phyloP scores from a whole-genome alignment of 2,797 vertebrate species.

The Ciconia nigra region DNA sequence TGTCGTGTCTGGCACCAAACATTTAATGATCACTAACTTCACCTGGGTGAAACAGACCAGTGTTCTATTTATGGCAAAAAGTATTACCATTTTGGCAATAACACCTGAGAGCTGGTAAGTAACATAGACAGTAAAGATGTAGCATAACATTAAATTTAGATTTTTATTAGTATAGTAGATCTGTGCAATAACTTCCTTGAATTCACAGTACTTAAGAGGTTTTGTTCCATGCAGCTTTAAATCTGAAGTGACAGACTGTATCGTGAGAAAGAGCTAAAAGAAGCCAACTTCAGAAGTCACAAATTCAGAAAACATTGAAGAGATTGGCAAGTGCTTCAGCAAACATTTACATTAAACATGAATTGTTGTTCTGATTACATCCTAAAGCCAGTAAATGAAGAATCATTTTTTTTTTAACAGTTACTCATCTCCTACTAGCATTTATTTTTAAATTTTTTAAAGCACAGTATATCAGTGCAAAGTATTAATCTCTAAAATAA shows the following conservation, averaged over 20 bases:
- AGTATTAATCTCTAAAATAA: not conserved
- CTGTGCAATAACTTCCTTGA: conserved; percentile 4
- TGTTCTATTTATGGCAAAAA: not conserved
- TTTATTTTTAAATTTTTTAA: not conserved
- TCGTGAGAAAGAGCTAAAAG: not conserved
- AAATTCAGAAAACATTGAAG: conserved; percentile 70
- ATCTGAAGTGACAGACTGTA: conserved; percentile 80
- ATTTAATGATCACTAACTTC: not conserved
- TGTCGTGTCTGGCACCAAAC: not conserved
- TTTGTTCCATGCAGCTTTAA: conserved; percentile 69
- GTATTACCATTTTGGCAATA: not conserved
- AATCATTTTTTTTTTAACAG: not conserved
- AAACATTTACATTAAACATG: conserved; percentile 29
- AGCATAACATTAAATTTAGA: conserved; percentile 15
- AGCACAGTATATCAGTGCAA: not conserved
- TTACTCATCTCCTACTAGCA: not conserved
- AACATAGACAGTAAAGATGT: not conserved
- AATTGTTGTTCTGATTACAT: conserved; percentile 24
- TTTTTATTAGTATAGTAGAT: conserved; percentile 66
- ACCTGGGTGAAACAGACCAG: not conserved
- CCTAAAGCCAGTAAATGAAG: not conserved
- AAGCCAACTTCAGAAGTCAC: conserved; percentile 60
- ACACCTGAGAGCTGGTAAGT: not conserved
- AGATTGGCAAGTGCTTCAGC: conserved; percentile 73
- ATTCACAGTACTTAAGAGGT: not conserved